Evolutionary conservation across 2,888 invertebrate genomes (phyloP), one percentile per base, ranked within the genome.

Genomic region (Uropetala carovei): DNA sequence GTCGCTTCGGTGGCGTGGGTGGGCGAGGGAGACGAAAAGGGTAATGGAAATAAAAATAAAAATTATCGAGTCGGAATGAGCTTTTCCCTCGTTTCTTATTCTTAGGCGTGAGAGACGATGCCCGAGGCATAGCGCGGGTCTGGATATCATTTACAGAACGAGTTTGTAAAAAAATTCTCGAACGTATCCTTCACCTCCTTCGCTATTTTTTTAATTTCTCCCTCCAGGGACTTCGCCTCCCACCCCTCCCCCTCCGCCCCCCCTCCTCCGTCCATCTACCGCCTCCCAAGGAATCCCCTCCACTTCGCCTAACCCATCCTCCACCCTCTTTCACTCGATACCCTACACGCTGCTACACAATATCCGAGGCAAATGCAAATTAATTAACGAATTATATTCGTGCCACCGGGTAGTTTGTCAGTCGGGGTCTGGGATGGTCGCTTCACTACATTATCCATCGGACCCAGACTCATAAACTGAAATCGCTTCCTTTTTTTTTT

Each of bases 311-410:
- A 1, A n/a, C 16, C 8, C 83, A n/a, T 57, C 1, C 82, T 86
- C 58, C 60, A 13, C 89, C 7, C 89, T 9, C 64, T 43, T 43
- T 64, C 43, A 60, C 60, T 18, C 89, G 16, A 18, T 60, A 18
- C 30, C 64, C 64, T 60, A 89, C 89, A 64, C 60, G 89, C 60
- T 64, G 89, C 89, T 89, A 89, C 89, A 89, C 89, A 89, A 89
- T 89, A 89, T 89, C 64, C 89, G 60, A 89, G 89, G 89, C 64
- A 14, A 64, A 89, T 68, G 89, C 89, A 89, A 89, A 89, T 89
- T 89, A 89, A 89, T 89, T 89, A 89, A 43, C 89, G 89, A 89
- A 89, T 89, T 89, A 89, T 89, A 89, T 89, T 89, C 89, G 89
- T 89, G 89, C 89, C 89, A 89, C 89, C 64, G 89, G 89, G 89